Evolutionary conservation across 2,888 invertebrate genomes (phyloP), one percentile per base, ranked within the genome.

Genomic region (Branchellion lobata): DNA sequence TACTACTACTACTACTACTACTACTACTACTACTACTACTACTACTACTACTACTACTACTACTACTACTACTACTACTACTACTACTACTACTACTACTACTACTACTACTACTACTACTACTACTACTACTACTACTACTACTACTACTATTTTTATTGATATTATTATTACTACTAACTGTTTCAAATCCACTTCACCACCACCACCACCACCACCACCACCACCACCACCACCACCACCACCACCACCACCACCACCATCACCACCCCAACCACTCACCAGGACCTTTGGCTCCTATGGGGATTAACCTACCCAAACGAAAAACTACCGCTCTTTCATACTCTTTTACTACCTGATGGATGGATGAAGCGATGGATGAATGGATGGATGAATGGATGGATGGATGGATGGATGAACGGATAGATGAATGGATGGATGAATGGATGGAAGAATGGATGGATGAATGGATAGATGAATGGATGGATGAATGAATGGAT

Each of bases 301-400:
- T 18, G n/a, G 61, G 61, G 21, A 57, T 57, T 5, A 57, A 24
- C 24, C 61, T 57, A 18, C 61, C 61, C 61, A 57, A n/a, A 24
- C 61, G 61, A 24, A 57, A 57, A n/a, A 57, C 61, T n/a, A 57
- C 61, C 21, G 61, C 61, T 57, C 61, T 57, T 57, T 57, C 61
- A 57, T 57, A 57, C 61, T 57, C 61, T n/a, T 57, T 57, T 5
- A 57, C 61, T 24, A 57, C 61, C 61, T 57, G 61, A 14, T 14
- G 40, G 14, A 8, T 14, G 40, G 14, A 40, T 40, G 40, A 40
- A 8, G 40, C 40, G 14, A 14, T 40, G 40, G 40, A n/a, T n/a
- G n/a, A n/a, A n/a, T 40, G 40, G 40, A 40, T 40, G 40, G 5
- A 40, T 40, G 8, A 40, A 40, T 8, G 14, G 40, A 40, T 40